Percentiles rank a stretch among this genome's conserved stretches.
phyloP scores from a whole-genome alignment of 2,113 vertebrate species.

The Malaclemys terrapin region DNA sequence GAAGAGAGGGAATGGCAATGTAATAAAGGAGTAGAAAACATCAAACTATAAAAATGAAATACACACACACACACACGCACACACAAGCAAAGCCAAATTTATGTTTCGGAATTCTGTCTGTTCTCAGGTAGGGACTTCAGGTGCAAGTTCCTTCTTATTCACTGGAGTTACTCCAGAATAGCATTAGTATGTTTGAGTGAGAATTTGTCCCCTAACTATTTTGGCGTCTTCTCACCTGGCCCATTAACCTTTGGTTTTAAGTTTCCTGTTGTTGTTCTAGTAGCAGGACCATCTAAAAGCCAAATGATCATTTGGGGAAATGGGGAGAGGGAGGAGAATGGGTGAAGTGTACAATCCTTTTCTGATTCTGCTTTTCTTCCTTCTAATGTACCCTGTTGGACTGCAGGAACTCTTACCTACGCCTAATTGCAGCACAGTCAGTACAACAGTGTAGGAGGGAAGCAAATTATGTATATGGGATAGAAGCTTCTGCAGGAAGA shows the following conservation, averaged over 20 bases:
- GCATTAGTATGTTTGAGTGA: not conserved
- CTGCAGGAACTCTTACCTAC: not conserved
- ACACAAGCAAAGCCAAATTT: not conserved
- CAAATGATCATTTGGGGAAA: conserved; percentile 35
- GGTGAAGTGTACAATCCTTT: conserved; percentile 10
- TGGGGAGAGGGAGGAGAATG: conserved; percentile 4
- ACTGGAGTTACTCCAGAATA: not conserved
- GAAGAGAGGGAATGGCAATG: not conserved
- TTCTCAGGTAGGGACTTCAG: not conserved
- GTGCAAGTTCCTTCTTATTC: not conserved
- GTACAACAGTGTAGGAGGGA: not conserved
- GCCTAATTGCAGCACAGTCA: not conserved
- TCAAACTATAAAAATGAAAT: not conserved
- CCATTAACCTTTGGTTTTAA: conserved; percentile 38
- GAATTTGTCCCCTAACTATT: not conserved
- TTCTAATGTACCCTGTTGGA: not conserved
- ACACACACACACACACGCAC: not conserved
- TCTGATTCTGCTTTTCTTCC: not conserved
- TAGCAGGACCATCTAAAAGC: not conserved
- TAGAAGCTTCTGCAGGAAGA: not conserved
- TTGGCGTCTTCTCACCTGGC: not conserved
- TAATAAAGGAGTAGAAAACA: accelerated
- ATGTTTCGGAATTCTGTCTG: not conserved
- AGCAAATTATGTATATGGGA: not conserved
- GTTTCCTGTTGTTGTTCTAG: conserved; percentile 28